Evolutionary conservation across 2,113 vertebrate genomes (phyloP), one percentile per base, ranked within the genome.

Genomic region (Pelusios castaneus): DNA sequence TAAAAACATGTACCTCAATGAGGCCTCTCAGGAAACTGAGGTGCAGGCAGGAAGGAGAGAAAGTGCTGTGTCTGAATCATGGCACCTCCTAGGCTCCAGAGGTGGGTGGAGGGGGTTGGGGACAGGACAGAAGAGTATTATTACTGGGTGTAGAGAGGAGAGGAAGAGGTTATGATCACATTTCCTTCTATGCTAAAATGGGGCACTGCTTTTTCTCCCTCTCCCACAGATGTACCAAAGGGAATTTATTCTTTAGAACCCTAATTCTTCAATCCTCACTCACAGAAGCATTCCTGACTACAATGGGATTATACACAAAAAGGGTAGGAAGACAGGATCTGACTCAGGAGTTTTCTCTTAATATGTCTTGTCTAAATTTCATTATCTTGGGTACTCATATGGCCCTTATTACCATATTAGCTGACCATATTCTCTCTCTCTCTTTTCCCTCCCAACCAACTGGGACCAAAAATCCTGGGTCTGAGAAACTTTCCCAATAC

Each of bases 191-290:
- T 70, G n/a, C 38, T 70, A 38, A 19, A 19, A 70, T 38, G 17
- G n/a, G 63, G 8, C 4, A 22, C 9, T 38, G 34, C 16, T 70
- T 11, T n/a, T 16, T 19, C 17, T 2, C 31, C 54, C 54, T 21
- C 54, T 8, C 5, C 19, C 5, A 3, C 5, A 34, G n/a, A 38
- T 38, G 63, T 38, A 70, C 34, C 63, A 38, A 70, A 8, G 11
- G 41, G 12, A 76, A 45, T 11, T 27, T 45, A 76, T 25, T 76
- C 22, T 76, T 76, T 45, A 76, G 41, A 41, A 76, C 16, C 73
- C 13, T 41, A 4, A 78, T 43, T 0, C 1, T 3, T 31, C 13
- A 34, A 5, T 5, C 45, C 47, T 45, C 1, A 0, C 25, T 82
- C 14, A 8, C 4, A 2, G 5, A 0, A 86, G 4, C 9, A 55